These are phyloP conservation scores for Rhegmatorhina hoffmannsi DNA, from an alignment of 2,113 vertebrate species.

Conservation along the genomic window DNA sequence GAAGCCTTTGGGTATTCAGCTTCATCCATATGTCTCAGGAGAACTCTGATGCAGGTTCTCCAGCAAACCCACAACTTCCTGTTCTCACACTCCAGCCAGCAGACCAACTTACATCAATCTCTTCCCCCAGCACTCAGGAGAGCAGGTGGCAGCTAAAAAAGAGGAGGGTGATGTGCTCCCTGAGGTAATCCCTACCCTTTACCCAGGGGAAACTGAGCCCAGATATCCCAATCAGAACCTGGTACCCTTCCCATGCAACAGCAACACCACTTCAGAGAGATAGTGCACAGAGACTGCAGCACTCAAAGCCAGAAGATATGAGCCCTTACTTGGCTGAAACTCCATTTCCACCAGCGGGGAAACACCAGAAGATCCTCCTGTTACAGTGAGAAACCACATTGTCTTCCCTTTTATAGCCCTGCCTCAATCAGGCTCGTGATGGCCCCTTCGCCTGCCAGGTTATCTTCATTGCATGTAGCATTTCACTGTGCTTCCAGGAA, in stretches of 20 bases:
- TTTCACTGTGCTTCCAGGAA: background rate
- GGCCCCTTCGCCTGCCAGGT: background rate
- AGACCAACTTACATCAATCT: rapidly evolving
- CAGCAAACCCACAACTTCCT: background rate
- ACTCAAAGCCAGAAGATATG: background rate
- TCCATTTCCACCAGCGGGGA: background rate
- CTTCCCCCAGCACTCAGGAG: background rate
- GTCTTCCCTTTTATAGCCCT: background rate
- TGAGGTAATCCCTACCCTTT: background rate
- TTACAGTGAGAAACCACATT: background rate
- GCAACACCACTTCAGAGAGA: background rate
- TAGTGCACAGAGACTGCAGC: background rate
- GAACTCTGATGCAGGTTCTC: background rate
- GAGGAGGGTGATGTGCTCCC: background rate
- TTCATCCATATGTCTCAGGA: background rate
- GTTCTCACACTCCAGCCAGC: background rate
- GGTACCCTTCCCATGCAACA: background rate
- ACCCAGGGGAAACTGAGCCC: background rate
- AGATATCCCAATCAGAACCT: background rate
- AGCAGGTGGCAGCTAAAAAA: background rate
- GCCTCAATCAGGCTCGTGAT: background rate
- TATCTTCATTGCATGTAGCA: background rate
- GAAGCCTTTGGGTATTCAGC: background rate
- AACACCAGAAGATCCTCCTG: background rate
- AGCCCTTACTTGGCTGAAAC: background rate